phyloP scores from a whole-genome alignment of 2,113 vertebrate genomes.

The Percina caprodes region DNA sequence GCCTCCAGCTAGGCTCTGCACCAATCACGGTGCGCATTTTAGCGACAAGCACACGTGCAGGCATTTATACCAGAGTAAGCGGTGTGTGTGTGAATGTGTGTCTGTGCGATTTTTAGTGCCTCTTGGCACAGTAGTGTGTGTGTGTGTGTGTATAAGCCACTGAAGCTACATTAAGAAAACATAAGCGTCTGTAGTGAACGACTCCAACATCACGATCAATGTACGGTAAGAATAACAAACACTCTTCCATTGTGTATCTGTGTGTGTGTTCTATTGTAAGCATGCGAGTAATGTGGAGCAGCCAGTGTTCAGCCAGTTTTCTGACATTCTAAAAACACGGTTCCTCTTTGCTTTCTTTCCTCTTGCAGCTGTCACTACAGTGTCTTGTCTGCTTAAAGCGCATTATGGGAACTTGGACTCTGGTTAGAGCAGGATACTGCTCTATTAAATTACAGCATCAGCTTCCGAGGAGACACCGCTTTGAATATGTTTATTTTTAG shows the following conservation, averaged over 20 bases:
- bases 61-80: conserved; percentile 65
- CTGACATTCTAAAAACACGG: conserved; percentile 63
- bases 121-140: conserved; percentile 61
- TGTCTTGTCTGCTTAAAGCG: conserved; percentile 12
- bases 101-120: conserved; percentile 52
- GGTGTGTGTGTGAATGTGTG: conserved; percentile 13
- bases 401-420: conserved; percentile 33
- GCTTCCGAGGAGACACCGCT: conserved; percentile 3
- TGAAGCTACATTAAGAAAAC: conserved; percentile 63
- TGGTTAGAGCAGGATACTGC: conserved; percentile 14
- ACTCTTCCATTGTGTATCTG: conserved; percentile 4
- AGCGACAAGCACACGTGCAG: conserved; percentile 75
- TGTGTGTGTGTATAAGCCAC: conserved; percentile 54
- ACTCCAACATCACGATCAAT: conserved; percentile 70
- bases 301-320: conserved; percentile 61
- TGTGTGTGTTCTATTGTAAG: conserved; percentile 30
- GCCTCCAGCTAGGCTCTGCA: conserved; percentile 66
- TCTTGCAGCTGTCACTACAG: conserved; percentile 33
- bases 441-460: conserved; percentile 17
- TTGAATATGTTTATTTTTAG: conserved; percentile 73
- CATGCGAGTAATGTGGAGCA: conserved; percentile 51
- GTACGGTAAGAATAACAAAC: conserved; percentile 77
- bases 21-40: conserved; percentile 74
- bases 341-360: conserved; percentile 33
- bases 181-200: conserved; percentile 45